Base-by-base conservation (phyloP, 2,888 invertebrate species). In the Meiosimyza decipiens region DNA sequence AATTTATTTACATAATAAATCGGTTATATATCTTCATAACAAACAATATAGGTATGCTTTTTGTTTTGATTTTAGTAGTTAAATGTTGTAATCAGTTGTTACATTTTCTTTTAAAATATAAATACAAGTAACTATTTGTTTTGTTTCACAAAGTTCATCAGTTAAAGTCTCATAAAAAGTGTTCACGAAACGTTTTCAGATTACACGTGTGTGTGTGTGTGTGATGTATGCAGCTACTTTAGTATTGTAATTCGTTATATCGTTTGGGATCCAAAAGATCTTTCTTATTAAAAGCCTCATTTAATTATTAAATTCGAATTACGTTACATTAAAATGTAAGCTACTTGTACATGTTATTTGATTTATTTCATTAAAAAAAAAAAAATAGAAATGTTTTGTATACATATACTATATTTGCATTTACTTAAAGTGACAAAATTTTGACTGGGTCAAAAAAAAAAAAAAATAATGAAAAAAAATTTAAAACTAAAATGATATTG, bases 1-100 rank as follows among this genome's bases (percentile, higher is more conserved):
- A 28, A 52, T 70, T 70, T 70, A 70, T 70, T 70, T 70, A 63
- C 70, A 70, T 63, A 70, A 54, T 70, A 54, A 70, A 60, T 63
- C 62, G 70, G 18, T 70, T 70, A 70, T 63, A 70, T 40, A 16
- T 52, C 50, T 40, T 67, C n/a, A 54, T 63, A 70, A 70, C 70
- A 62, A 70, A 70, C 62, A 47, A 63, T 70, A 52, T 54, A 54
- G 59, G 52, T 18, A 47, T 40, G 40, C 40, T 64, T 49, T 7
- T 6, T 64, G 3, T 60, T 60, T 18, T 22, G 59, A 50, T 64
- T 64, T 64, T 64, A 64, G 49, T 64, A 64, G 40, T 40, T 40
- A 40, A 40, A 50, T 50, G 47, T 63, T 59, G 33, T 60, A 40
- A 40, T 64, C 28, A 64, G 50, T 64, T 64, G 51, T 64, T 64